Evolutionary conservation across 1,140 invertebrate genomes (phyloP), one percentile per base, ranked within the genome.

Genomic region (Frieseomelitta varia): DNA sequence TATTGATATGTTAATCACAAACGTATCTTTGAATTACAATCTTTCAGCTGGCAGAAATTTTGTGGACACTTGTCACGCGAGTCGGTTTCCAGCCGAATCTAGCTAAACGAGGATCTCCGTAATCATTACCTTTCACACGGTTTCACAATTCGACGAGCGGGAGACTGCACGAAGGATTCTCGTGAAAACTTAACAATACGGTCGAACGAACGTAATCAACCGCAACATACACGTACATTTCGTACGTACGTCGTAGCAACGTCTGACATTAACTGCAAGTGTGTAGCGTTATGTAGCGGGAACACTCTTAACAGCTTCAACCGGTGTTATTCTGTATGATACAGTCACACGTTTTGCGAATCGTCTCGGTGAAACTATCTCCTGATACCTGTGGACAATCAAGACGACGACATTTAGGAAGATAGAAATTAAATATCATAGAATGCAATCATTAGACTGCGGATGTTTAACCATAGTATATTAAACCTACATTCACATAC

Each of bases 241-340:
- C 39, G 8, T 47, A 47, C 8, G 39, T 47, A 47, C 39, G 86
- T 90, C 85, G 88, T 85, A 90, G 61, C 83, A 89, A 81, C 78
- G 90, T 86, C 91, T 89, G 85, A 86, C 90, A 90, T 92, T 92
- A 91, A 87, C 87, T 90, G 88, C 89, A 90, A 93, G 90, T 93
- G 92, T 92, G 91, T 92, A 93, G 85, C 91, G 91, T 69, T 91
- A 88, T 79, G 85, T 47, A 47, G 39, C 69, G 81, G 27, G 83
- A 88, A 90, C 91, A 91, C 87, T 88, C 91, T 93, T 92, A 93
- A 56, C 91, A 85, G 67, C 82, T 80, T 88, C 88, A 92, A 91
- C 90, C 86, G 88, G 89, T 90, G 87, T 93, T 92, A 92, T 47
- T 89, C 89, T 91, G 83, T 93, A 93, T 93, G 78, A 79, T 93